phyloP scores from a whole-genome alignment of 2,888 invertebrate genomes.

The Conchocele bisecta region DNA sequence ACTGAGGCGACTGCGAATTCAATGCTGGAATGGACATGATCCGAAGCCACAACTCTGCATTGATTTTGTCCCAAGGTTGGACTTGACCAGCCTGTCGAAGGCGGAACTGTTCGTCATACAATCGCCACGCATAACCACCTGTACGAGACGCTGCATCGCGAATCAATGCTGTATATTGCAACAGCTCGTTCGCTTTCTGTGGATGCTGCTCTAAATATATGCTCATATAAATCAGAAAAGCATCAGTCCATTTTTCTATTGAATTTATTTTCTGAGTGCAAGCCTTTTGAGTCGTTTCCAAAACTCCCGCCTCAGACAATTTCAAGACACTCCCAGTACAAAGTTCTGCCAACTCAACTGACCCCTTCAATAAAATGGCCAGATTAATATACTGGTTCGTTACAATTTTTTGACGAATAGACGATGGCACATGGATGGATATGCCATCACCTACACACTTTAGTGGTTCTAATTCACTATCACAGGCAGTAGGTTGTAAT shows the following conservation, averaged over 20 bases:
- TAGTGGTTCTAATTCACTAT: background rate
- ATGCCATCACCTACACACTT: background rate
- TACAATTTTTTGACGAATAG: background rate
- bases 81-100: background rate
- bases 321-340: background rate
- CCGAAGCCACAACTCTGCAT: background rate
- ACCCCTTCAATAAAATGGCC: constrained; percentile 8
- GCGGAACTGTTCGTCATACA: constrained; percentile 1
- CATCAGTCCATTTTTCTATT: constrained; percentile 9
- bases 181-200: background rate
- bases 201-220: background rate
- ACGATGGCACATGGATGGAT: constrained; percentile 1
- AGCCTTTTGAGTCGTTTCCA: no score
- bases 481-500: background rate
- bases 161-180: background rate
- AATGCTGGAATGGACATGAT: constrained; percentile 1
- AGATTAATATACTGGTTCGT: constrained; percentile 13
- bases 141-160: background rate
- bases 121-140: background rate
- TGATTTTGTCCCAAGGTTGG: constrained; percentile 3
- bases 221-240: background rate
- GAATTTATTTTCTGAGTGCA: no score
- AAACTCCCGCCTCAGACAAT: background rate
- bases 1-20: no score
- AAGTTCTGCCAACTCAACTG: background rate